phyloP scores from a whole-genome alignment of 1,140 invertebrate genomes.

The Hermetia illucens region DNA sequence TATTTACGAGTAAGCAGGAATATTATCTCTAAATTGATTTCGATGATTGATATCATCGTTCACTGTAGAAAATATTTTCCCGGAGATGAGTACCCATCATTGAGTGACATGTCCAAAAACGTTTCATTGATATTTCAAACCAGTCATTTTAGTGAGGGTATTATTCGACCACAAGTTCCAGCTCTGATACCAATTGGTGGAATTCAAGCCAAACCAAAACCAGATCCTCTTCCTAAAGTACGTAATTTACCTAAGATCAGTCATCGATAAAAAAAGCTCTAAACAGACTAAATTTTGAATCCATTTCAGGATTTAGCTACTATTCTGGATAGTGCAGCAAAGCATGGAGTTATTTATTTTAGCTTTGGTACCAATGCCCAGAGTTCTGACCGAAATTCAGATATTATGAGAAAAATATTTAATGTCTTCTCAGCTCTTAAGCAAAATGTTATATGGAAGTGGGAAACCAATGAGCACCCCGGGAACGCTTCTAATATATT shows the following conservation, averaged over 20 bases:
- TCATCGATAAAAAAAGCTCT: too few relatives aligned
- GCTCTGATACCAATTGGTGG: conserved; percentile 30
- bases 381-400: conserved; percentile 25
- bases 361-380: conserved; percentile 41
- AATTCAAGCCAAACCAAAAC: conserved; percentile 23
- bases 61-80: too few relatives aligned
- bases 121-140: conserved; percentile 17
- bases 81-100: conserved; percentile 11
- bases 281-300: too few relatives aligned
- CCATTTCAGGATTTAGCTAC: too few relatives aligned
- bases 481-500: conserved; percentile 33
- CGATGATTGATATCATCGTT: too few relatives aligned
- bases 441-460: conserved; percentile 38
- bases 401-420: conserved; percentile 28
- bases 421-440: conserved; percentile 31
- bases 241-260: too few relatives aligned
- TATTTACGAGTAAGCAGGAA: conserved; percentile 10
- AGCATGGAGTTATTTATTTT: conserved; percentile 43
- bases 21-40: too few relatives aligned
- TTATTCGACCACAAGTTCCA: conserved; percentile 25
- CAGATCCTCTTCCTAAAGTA: conserved; percentile 21
- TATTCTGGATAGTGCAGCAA: conserved; percentile 31
- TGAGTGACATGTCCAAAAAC: conserved; percentile 13
- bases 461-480: conserved; percentile 26
- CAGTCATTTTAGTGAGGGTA: conserved; percentile 22